Evolutionary conservation across 1,140 invertebrate species (phyloP), one percentile per base, ranked within the genome.

Genomic region (Melipona quadrifasciata): DNA sequence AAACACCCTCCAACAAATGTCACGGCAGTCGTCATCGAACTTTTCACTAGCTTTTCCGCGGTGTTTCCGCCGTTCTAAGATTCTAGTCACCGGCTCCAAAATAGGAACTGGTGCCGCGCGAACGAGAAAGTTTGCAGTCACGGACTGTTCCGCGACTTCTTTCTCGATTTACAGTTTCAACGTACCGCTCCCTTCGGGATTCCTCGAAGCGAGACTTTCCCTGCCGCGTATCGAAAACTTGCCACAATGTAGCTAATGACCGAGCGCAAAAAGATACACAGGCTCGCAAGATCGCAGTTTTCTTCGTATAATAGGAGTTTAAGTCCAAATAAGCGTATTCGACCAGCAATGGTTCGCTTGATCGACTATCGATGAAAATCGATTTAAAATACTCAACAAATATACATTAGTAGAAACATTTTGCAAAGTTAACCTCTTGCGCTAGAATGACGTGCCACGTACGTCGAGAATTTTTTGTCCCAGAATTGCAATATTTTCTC

Each of bases 131-230:
- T 73, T 39, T 27, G 47, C 68, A 31, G 21, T 24, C 39, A 34
- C 57, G 51, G 51, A 53, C 68, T 65, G 53, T 72, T 72, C 67
- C 76, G 11, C 39, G 74, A 58, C 82, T 73, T 80, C 82, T 73
- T 80, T 77, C 73, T 83, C 74, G 68, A 84, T 84, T 84, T 80
- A 80, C 77, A 68, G 67, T 84, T 80, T 80, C 82, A 71, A 16
- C 57, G 82, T 73, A 84, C 58, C 77, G 82, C 76, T 80, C 47
- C 55, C 39, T 47, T 0, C 47, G 82, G 51, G 68, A 84, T 84
- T 80, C 82, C 58, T 73, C 57, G 70, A 73, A 84, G 24, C 67
- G 82, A 79, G 79, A 84, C 82, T 84, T 84, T 84, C 82, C 76
- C 82, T 80, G 14, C 55, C 34, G 76, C 53, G 21, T 76, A 57